Evolutionary conservation across 1,140 invertebrate genomes (phyloP), one percentile per base, ranked within the genome.

Genomic region (Drosophila punjabiensis): DNA sequence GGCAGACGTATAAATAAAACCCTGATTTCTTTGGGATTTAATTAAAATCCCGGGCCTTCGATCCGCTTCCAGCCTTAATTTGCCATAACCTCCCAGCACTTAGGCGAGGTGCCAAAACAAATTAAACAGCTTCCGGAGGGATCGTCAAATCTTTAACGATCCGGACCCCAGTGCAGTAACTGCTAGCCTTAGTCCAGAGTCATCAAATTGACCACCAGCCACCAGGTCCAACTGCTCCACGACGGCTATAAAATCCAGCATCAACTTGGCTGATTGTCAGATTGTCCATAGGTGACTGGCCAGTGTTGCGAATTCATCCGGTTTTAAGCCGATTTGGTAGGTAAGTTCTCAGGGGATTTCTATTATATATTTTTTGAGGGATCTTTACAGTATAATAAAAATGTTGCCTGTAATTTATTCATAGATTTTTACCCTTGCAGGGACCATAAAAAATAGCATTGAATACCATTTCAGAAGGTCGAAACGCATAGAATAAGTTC

Each of bases 91-190:
- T 58, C 8, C 30, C 7, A 35, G 55, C 68, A 28, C 20, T 48
- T 43, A n/a, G 67, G 9, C 16, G 60, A 71, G 76, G 76, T 79
- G 76, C 30, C 76, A 64, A 78, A 70, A 53, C 81, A 86, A 87
- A 88, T 80, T 74, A 87, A 87, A 82, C 71, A 59, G 84, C 81
- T 88, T 78, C 70, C 68, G 63, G 61, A 56, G 66, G 37, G 60
- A 83, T 60, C 77, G 60, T 88, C 71, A 77, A 80, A 66, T 20
- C 63, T 67, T 76, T 76, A 76, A 87, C 75, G 79, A 86, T 62
- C 43, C 24, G 10, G 24, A 24, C 24, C 18, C 32, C 41, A 63
- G 68, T 10, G n/a, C 20, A 33, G 18, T 53, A 33, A 24, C 14
- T 39, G n/a, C 30, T 37, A 30, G 30, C 32, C 28, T 33, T 30